Evolutionary conservation across 2,113 vertebrate species (phyloP).

Genomic region (Ploceus nigricollis): DNA sequence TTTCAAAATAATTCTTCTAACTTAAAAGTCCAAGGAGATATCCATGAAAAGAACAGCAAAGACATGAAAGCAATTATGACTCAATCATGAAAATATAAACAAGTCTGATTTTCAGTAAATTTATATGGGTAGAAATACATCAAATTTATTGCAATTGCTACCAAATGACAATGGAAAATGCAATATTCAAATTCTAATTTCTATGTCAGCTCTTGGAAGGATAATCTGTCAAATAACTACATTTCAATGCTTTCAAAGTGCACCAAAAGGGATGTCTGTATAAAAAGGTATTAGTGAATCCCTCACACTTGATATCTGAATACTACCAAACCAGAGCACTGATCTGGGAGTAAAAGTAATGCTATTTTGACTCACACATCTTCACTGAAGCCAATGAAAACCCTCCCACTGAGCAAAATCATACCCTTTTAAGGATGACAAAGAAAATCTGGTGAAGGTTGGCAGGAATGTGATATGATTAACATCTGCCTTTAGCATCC

Average conservation of each 20-base stretch:
- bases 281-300: background rate
- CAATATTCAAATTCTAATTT: background rate
- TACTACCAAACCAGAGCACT: background rate
- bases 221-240: background rate
- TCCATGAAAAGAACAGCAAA: background rate
- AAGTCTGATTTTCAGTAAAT: background rate
- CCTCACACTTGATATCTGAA: background rate
- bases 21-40: background rate
- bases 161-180: background rate
- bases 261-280: background rate
- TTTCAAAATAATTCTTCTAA: background rate
- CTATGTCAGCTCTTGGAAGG: background rate
- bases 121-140: background rate
- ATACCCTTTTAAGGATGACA: conserved; percentile 44
- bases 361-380: conserved; percentile 4
- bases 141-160: background rate
- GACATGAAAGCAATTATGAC: background rate
- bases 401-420: conserved; percentile 19
- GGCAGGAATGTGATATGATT: conserved; percentile 25
- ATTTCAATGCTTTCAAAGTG: background rate
- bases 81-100: conserved; percentile 10
- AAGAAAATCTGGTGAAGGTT: conserved; percentile 43
- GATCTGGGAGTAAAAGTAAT: background rate
- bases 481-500: conserved; percentile 25
- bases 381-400: conserved; percentile 12